These are phyloP conservation scores for Syndactyla subalaris DNA, from an alignment of 2,797 vertebrate species.

Conservation along the genomic window DNA sequence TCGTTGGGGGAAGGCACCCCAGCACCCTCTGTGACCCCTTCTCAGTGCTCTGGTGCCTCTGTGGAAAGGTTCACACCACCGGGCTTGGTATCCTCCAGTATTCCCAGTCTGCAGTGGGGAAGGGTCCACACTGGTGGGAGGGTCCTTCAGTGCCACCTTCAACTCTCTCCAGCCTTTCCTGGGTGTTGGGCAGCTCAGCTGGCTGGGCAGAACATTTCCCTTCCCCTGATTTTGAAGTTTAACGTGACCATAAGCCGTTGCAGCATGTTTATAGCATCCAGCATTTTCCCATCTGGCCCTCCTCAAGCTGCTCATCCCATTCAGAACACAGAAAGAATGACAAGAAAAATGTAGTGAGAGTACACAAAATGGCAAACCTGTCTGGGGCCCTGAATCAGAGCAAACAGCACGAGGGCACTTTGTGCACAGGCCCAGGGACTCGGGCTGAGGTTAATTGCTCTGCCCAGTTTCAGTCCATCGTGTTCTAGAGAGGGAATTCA, in stretches of 20 bases:
- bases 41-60: background rate
- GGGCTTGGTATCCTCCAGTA: rapidly evolving
- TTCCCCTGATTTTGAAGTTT: background rate
- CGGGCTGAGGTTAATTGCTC: background rate
- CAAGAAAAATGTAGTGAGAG: background rate
- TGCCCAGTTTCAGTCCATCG: background rate
- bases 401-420: background rate
- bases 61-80: background rate
- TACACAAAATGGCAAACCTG: background rate
- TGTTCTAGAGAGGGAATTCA: background rate
- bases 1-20: background rate
- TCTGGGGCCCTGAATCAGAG: background rate
- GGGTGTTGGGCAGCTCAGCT: background rate
- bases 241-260: background rate
- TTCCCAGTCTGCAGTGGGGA: background rate
- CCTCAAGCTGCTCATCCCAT: background rate
- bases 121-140: background rate
- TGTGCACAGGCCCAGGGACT: background rate
- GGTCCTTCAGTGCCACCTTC: background rate
- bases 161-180: background rate
- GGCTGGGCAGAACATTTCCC: background rate
- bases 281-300: background rate
- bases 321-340: background rate
- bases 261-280: background rate
- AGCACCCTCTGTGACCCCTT: background rate